Evolutionary conservation across 2,888 invertebrate genomes (phyloP).

Genomic region (Agapetus fuscipes): DNA sequence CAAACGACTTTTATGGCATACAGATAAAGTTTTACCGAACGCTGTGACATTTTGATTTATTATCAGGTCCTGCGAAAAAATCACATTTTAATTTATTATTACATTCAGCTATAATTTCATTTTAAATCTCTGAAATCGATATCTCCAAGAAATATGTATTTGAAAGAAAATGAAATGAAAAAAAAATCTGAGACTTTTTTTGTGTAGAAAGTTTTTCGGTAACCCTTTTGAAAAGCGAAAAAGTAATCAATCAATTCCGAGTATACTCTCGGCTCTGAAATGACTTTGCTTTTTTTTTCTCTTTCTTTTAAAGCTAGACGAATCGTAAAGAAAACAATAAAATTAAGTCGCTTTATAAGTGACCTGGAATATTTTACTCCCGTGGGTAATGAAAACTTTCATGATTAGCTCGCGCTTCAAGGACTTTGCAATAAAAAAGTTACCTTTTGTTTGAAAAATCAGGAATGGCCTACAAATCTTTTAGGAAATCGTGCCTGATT

Average conservation of each 20-base stretch:
- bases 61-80: constrained; percentile 8
- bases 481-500: too few relatives aligned
- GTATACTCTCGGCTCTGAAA: background rate
- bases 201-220: too few relatives aligned
- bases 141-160: too few relatives aligned
- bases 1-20: constrained; percentile 18
- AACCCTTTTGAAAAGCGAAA: background rate
- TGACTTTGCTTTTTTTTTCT: too few relatives aligned
- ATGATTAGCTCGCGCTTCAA: constrained; percentile 13
- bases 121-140: too few relatives aligned
- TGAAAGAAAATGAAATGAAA: too few relatives aligned
- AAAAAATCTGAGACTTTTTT: too few relatives aligned
- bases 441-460: too few relatives aligned
- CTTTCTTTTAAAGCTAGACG: constrained; percentile 5
- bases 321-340: constrained; percentile 17
- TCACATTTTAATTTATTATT: background rate
- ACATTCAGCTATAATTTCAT: background rate
- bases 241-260: background rate
- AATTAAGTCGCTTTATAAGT: constrained; percentile 12
- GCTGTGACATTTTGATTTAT: constrained; percentile 20
- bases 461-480: too few relatives aligned
- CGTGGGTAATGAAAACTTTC: constrained; percentile 16
- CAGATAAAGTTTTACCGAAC: constrained; percentile 19
- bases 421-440: constrained; percentile 12
- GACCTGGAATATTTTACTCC: constrained; percentile 15